Evolutionary conservation across 2,113 vertebrate genomes (phyloP).

Genomic region (Ophthalmolycus amberensis): DNA sequence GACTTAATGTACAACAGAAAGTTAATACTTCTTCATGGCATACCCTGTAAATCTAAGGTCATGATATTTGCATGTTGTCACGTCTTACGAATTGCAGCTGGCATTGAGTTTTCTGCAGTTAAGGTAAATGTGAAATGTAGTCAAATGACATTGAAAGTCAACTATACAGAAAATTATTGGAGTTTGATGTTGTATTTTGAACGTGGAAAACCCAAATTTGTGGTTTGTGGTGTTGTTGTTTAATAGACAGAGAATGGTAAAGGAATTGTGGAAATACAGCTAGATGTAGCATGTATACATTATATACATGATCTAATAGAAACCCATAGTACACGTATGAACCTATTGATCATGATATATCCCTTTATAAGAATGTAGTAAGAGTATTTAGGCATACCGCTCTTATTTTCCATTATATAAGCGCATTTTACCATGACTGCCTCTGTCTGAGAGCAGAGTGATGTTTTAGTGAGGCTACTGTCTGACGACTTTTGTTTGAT

Average conservation of each 20-base stretch:
- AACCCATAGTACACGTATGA: neutral
- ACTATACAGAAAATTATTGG: neutral
- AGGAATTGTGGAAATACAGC: neutral
- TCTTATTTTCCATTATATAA: neutral
- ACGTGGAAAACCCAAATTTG: neutral
- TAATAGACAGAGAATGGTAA: neutral
- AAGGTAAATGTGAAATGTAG: neutral
- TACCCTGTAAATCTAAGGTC: neutral
- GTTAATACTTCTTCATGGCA: neutral
- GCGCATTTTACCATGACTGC: conserved; percentile 4
- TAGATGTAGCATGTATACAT: too few species aligned
- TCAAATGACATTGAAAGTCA: neutral
- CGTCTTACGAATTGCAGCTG: neutral
- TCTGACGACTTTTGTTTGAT: conserved; percentile 31
- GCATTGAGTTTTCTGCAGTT: neutral
- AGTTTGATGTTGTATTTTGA: neutral
- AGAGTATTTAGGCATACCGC: neutral
- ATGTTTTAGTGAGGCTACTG: conserved; percentile 11
- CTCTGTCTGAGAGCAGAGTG: neutral
- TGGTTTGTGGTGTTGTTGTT: neutral
- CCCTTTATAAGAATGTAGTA: neutral
- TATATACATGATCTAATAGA: too few species aligned
- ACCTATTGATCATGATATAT: neutral
- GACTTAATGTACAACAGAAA: neutral
- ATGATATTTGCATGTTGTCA: neutral